These are phyloP conservation scores for Galeruca laticollis DNA, from an alignment of 2,888 invertebrate species.

Conservation along the genomic window DNA sequence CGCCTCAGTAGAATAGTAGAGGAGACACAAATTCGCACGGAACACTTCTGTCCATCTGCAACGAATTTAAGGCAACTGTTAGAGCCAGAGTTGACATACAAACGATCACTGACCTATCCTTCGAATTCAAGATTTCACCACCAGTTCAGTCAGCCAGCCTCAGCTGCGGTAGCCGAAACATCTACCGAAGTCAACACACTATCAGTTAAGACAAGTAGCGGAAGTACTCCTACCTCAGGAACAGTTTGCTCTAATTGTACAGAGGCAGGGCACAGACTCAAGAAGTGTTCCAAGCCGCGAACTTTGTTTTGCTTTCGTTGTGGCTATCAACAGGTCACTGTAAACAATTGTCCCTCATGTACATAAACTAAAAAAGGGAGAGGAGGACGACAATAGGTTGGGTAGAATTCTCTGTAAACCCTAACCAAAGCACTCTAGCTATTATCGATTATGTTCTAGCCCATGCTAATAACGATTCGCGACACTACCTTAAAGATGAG, in stretches of 20 bases:
- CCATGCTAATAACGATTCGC: no score
- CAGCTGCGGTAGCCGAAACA: neutral
- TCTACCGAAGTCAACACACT: neutral
- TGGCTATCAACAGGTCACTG: constrained; percentile 2
- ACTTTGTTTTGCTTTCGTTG: constrained; percentile 5
- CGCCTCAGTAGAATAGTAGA: neutral
- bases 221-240: neutral
- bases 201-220: neutral
- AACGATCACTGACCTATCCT: neutral
- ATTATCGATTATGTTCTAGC: no score
- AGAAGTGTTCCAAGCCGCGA: neutral
- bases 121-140: neutral
- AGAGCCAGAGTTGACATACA: constrained; percentile 22
- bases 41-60: constrained; percentile 13
- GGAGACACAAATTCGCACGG: neutral
- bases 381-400: neutral
- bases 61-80: constrained; percentile 10
- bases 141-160: neutral
- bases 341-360: neutral
- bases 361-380: neutral
- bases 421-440: no score
- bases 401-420: no score
- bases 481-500: no score
- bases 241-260: neutral
- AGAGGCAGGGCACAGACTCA: neutral